A percentile compares a stretch with the other conserved stretches of the same genome.
Evolutionary conservation across 2,113 vertebrate species (phyloP).

Genomic region (Emydocephalus ijimae): DNA sequence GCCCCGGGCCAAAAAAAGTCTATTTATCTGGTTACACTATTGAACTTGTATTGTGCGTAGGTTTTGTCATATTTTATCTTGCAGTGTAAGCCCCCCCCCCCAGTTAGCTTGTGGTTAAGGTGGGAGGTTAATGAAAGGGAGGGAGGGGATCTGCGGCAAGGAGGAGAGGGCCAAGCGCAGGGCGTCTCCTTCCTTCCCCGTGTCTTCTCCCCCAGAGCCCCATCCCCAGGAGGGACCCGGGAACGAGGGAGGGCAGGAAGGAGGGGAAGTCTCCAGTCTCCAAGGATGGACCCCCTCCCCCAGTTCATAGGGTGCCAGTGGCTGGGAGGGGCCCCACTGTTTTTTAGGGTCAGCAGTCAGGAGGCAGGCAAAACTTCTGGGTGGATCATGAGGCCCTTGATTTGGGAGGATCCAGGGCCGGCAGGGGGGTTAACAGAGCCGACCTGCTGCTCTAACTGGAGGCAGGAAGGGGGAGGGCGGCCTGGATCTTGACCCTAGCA

Average conservation of each 20-base stretch:
- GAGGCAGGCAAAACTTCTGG: neutral
- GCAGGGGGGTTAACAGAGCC: neutral
- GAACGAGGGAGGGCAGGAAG: neutral
- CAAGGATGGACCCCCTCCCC: neutral
- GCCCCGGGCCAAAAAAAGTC: neutral
- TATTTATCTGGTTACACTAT: too few species aligned
- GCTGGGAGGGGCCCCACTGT: accelerated
- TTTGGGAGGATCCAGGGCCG: neutral
- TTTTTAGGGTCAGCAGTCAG: neutral
- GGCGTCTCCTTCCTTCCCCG: neutral
- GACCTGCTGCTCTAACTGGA: neutral
- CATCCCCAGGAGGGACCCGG: neutral
- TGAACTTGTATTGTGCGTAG: too few species aligned
- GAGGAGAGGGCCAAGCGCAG: neutral
- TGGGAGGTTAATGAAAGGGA: neutral
- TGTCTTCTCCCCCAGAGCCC: neutral
- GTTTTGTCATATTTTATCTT: too few species aligned
- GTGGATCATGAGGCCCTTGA: neutral
- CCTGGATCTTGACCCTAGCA: neutral
- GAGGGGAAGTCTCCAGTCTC: neutral
- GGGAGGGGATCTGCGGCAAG: neutral
- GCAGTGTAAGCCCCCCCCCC: too few species aligned
- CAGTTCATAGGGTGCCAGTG: neutral
- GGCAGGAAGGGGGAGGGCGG: neutral
- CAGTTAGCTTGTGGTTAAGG: too few species aligned